Base-by-base conservation (phyloP, 2,797 vertebrate species). In the Champsocephalus gunnari region DNA sequence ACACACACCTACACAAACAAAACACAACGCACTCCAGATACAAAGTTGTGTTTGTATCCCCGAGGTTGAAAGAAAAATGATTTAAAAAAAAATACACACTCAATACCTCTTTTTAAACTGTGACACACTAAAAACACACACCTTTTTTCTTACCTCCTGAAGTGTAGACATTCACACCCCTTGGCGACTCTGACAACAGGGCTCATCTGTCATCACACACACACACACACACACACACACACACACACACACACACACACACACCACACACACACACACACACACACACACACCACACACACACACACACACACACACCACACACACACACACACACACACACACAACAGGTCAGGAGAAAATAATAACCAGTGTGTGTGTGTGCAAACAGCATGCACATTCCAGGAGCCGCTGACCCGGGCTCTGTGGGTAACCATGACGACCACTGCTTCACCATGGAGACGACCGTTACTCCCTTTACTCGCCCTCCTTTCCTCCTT, bases 341-440 rank as follows among this genome's bases (percentile, higher is more conserved):
- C 24, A 28, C 24, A 28, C 24, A 28, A 28, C 62, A 77, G 51
- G 62, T 71, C 49, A 73, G 59, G 62, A 74, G 65, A 73, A 90
- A 87, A 83, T 90, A 89, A 89, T 88, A 87, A 87, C 82, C 71
- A 43, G 62, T 3, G 32, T 49, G 45, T 32, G 79, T 85, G 87
- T 84, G 81, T 68, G 86, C 87, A 91, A 90, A 92, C 88, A 87
- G 91, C 91, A 93, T 91, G 92, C 93, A 93, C 94, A 95, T 95
- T 95, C 92, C 93, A 91, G 86, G 85, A 94, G 93, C 94, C 67
- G 64, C 89, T 95, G 94, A 95, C 94, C 94, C 88, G 67, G 92
- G 89, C 93, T 94, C 94, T 89, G 87, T 91, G 89, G 89, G 95
- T 95, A 93, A 92, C 94, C 92, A 95, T 94, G 92, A 91, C 82